Base-by-base conservation (phyloP, 2,113 vertebrate genomes). In the Condylura cristata region DNA sequence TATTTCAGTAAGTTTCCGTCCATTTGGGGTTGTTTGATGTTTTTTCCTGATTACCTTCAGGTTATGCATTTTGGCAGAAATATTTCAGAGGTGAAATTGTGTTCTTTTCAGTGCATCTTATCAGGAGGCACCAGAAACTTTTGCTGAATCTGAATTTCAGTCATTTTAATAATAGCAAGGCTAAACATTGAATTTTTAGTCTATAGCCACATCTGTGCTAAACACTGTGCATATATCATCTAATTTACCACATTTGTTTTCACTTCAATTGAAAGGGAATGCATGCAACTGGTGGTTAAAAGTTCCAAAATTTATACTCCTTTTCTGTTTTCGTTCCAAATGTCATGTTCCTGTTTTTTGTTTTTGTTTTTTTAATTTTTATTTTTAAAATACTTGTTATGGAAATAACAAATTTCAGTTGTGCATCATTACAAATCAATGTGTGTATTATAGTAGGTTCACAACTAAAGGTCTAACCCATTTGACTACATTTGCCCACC, bases 221-320 rank as follows among this genome's bases (percentile, higher is more conserved):
- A 91, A n/a, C 16, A 53, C 2, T 74, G 56, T 74, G 24, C 22
- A 22, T 58, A 70, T 13, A 46, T 78, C 56, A 88, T 63, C 34
- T 80, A 66, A 93, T 58, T 92, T 48, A 28, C 1, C 34, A 51
- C 22, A 71, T 58, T 90, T 75, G 34, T 88, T 68, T 92, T 93
- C 17, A 86, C 16, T 81, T 30, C 12, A 81, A 13, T 22, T 80
- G 3, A 44, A 58, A 5, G 18, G 9, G 6, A 58, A 34, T 39
- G 58, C 82, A 89, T 3, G 82, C 10, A 72, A 24, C 44, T 75
- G 68, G 8, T 83, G 8, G 16, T 70, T 5, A 37, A 80, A 85
- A 88, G 26, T 89, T 70, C 32, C 32, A 74, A 14, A 78, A 70
- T 90, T 79, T 86, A 17, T 95, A 44, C 6, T 4, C 3, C 8